Base-by-base conservation (phyloP, 2,113 vertebrate species). In the Mionectes macconnelli region DNA sequence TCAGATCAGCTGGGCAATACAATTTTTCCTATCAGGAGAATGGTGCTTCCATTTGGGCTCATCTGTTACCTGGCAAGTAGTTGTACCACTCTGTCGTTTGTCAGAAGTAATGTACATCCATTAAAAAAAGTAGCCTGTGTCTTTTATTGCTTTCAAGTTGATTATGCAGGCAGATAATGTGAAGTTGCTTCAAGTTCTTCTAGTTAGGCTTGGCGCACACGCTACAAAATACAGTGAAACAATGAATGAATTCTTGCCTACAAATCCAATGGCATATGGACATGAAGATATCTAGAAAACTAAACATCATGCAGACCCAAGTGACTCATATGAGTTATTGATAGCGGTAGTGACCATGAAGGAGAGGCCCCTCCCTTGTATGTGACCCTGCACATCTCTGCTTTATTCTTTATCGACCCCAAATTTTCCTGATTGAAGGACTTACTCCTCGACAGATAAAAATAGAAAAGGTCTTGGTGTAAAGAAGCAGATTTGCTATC, bases 231-330 rank as follows among this genome's bases (percentile, higher is more conserved):
- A 50, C 9, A 56, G 17, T 44, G 27, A 53, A 76, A 79, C 22
- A 44, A 56, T 14, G 21, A 27, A 44, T 30, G 1, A 77, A 50
- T 73, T 74, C 35, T 74, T 75, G 23, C 30, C 11, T 53, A 33
- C 16, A 49, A 64, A 37, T 39, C 31, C 50, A 79, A 22, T 14
- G 18, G 23, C 31, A 69, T 18, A 24, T 10, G 30, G 37, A 68
- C 22, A 28, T 25, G 18, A 75, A 82, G 23, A 42, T 23, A 9
- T 37, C 52, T 56, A 17, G 8, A 76, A 81, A 73, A 20, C 52
- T 40, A 53, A 52, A 25, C 25, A 68, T 18, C 3, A 0, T 44
- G 50, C 27, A 84, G 74, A 79, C 13, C 14, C 0, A 0, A 64
- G 15, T 72, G 47, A 57, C 21, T 55, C 4, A 1, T 7, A 24